Conservation (phyloP, 2,888 invertebrate genomes). For the Copidosoma aretas region DNA sequence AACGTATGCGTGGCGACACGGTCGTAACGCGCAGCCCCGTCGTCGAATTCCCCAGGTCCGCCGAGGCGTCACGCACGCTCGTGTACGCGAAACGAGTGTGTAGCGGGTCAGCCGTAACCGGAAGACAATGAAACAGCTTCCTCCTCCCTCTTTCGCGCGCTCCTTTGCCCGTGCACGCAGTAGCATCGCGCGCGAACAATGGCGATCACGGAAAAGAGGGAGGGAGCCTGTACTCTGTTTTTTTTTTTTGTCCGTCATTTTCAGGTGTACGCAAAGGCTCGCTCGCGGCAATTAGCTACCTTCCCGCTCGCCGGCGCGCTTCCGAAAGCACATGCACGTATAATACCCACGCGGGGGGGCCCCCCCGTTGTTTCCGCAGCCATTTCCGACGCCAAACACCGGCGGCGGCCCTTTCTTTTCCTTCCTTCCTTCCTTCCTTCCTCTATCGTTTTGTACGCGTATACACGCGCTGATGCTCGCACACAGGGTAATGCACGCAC, state of each 20-base stretch:
- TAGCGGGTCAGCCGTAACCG: slow-evolving; percentile 47
- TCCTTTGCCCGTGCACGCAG: slow-evolving; percentile 42
- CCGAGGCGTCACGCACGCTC: slow-evolving; percentile 24
- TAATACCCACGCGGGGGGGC: slow-evolving; percentile 41
- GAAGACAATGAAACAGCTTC: slow-evolving; percentile 48
- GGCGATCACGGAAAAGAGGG: slow-evolving; percentile 33
- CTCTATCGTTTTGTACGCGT: too few species aligned
- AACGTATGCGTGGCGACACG: too few species aligned
- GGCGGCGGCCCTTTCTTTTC: slow-evolving; percentile 23
- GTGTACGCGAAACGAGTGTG: not conserved
- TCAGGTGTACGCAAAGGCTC: not conserved
- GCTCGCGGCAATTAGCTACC: slow-evolving; percentile 29
- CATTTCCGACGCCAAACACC: slow-evolving; percentile 54
- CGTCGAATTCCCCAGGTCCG: slow-evolving; percentile 32
- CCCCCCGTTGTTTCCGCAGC: slow-evolving; percentile 48
- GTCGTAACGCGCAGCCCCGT: too few species aligned
- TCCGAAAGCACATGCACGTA: not conserved
- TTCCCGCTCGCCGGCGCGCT: slow-evolving; percentile 7
- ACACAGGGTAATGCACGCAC: not conserved
- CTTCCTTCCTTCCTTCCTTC: slow-evolving; percentile 39
- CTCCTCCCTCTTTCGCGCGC: slow-evolving; percentile 42
- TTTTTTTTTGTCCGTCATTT: not conserved
- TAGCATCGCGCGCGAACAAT: slow-evolving; percentile 37
- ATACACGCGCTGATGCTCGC: too few species aligned
- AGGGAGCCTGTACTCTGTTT: slow-evolving; percentile 10